Base-by-base conservation (phyloP, 2,113 vertebrate species). In the Xyliphius kryptos region DNA sequence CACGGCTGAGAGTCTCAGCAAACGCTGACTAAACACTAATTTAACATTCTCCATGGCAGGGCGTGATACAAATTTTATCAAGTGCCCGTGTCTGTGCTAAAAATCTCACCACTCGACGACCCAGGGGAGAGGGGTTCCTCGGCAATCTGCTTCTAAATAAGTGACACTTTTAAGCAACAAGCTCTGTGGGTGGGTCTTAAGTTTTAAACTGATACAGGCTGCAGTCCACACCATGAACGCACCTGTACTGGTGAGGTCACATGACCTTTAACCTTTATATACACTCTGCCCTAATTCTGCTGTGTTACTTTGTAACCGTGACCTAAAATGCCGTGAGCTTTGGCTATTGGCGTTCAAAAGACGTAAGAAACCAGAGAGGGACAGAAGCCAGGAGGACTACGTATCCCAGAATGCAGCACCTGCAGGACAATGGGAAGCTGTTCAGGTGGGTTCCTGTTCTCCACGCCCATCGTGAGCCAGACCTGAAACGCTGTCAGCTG, bases 401-500 rank as follows among this genome's bases (percentile, higher is more conserved):
- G 22, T 43, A 11, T 57, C 37, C 61, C 37, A 56, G 26, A 38
- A 66, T 41, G 44, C 36, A n/a, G 66, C 82, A 97, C 95, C 94
- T 97, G 95, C 44, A 98, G 77, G 0, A 98, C 94, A 0, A 98
- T 98, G 14, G 95, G 96, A 5, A 98, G 91, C 80, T 98, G 96
- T 80, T 98, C 95, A 0, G 95, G 96, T 0, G 96, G 95, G 77
- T 92, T 99, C 71, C 96, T 83, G 88, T 98, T 98, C 81, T 99
- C 96, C 79, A 99, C 94, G 0, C 96, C 96, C 93, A 99, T 97
- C 0, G 93, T 96, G 68, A 99, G 76, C 95, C 95, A 98, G 65
- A 99, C 96, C 84, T 99, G 91, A 84, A 99, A 99, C 0, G 96
- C 96, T 0, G 95, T 98, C 73, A 99, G 87, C 86, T 99, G 96